Conservation (phyloP, 2,888 invertebrate species). For the Drosophila yooni region DNA sequence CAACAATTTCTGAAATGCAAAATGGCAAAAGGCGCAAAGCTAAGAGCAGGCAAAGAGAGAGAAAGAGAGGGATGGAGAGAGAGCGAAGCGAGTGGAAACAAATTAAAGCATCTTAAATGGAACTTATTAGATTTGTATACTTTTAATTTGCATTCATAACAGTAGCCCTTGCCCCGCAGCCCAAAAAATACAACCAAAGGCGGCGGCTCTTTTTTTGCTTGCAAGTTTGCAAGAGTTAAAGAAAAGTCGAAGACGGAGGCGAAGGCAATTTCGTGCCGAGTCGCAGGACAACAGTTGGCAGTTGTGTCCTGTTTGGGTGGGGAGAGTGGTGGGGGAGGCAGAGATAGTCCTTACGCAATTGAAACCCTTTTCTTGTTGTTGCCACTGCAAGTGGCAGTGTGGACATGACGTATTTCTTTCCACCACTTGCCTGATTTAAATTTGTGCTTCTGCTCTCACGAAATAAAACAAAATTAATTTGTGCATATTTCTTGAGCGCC, state of each 20-base stretch:
- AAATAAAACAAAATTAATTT: conserved; percentile 82
- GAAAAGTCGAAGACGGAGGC: conserved; percentile 13
- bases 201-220: conserved; percentile 21
- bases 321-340: conserved; percentile 8
- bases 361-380: conserved; percentile 77
- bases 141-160: conserved; percentile 85
- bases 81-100: conserved; percentile 38
- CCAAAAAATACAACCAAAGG: conserved; percentile 24
- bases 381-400: conserved; percentile 31
- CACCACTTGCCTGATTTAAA: conserved; percentile 72
- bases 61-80: not conserved
- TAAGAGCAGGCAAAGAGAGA: conserved; percentile 13
- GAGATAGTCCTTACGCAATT: conserved; percentile 50
- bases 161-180: conserved; percentile 52
- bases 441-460: conserved; percentile 60
- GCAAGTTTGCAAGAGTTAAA: conserved; percentile 33
- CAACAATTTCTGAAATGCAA: conserved; percentile 74
- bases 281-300: conserved; percentile 61
- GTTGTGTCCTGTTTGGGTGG: conserved; percentile 34
- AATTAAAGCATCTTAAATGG: conserved; percentile 81
- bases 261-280: conserved; percentile 38
- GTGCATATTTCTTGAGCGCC: conserved; percentile 78
- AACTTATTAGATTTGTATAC: conserved; percentile 84
- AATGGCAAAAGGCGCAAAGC: conserved; percentile 50
- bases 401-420: conserved; percentile 78